Percentiles rank a stretch among this genome's conserved stretches.
These are phyloP conservation scores for Ictalurus punctatus DNA, from an alignment of 2,113 vertebrate genomes.

Conservation along the genomic window DNA sequence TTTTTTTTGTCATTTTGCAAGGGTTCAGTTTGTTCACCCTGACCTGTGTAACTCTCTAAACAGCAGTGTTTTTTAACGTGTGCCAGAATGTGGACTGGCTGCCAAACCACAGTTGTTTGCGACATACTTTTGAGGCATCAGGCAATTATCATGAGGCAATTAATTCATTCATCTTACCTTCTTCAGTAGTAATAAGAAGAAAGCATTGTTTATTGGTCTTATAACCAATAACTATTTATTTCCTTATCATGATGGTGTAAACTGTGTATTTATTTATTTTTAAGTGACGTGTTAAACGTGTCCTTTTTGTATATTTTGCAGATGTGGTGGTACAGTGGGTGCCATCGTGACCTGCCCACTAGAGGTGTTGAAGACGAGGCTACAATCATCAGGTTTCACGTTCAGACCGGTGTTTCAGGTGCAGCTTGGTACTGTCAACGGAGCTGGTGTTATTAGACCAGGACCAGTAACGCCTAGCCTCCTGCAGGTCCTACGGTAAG, in stretches of 20 bases:
- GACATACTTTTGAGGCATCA: background rate
- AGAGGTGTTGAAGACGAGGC: conserved; percentile 92
- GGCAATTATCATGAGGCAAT: background rate
- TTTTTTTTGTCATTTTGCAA: conserved; percentile 33
- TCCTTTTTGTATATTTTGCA: conserved; percentile 59
- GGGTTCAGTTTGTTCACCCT: conserved; percentile 48
- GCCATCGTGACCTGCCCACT: conserved; percentile 93
- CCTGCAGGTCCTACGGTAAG: conserved; percentile 89
- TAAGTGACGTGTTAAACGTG: background rate
- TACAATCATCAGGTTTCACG: conserved; percentile 89
- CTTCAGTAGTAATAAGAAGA: background rate
- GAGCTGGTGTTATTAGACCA: conserved; percentile 86
- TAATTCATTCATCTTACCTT: background rate
- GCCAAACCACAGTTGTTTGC: background rate
- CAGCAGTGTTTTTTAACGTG: background rate
- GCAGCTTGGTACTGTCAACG: conserved; percentile 87
- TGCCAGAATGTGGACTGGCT: background rate
- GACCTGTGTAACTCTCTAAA: conserved; percentile 36
- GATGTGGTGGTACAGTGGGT: conserved; percentile 94
- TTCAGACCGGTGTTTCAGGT: conserved; percentile 89
- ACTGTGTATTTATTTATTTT: background rate
- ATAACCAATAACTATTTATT: background rate
- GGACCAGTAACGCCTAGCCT: conserved; percentile 85
- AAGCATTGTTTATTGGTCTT: background rate
- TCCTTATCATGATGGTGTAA: background rate